Base-by-base conservation (phyloP, 2,888 invertebrate species). In the Epirrita christyi region DNA sequence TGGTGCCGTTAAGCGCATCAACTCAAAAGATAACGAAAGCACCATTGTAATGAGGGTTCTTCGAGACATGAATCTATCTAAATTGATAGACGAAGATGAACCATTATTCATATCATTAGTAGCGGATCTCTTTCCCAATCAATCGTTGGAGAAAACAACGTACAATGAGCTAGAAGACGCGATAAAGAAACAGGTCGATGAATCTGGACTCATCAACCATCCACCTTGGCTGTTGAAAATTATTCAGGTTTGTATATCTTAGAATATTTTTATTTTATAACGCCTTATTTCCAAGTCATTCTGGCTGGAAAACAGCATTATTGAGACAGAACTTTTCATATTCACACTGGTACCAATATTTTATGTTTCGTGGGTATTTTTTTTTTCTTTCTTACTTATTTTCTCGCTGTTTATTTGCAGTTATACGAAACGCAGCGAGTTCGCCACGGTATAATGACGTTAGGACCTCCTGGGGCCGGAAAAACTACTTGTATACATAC, bases 11-110 rank as follows among this genome's bases (percentile, higher is more conserved):
- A 99, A 99, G 83, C 93, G 98, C 61, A 95, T 96, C 7, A 98
- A 98, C 86, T 96, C 95, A 7, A 97, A 97, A 86, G 98, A 99
- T 85, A 95, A 96, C 40, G 99, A 99, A 88, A 97, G 97, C 75
- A 98, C 98, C 10, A 98, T 98, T 67, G 98, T 99, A 10, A 99
- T 99, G 98, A 93, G 98, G 73, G 98, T 98, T 9, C 90, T 99
- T n/a, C 93, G 98, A 67, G 98, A 99, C 81, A 99, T 99, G 99
- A 99, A 99, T 92, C 93, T 99, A 13, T 98, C 98, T 3, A 99
- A 99, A 86, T 91, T 99, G 48, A 98, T 98, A 68, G 98, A 99
- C 78, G 98, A 99, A 84, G 99, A 99, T 80, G 99, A 99, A 78
- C 98, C 99, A 0, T 93, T 99, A n/a, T 99, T 99, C 81, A 97